Conservation (phyloP, 2,113 vertebrate species). For the Sprattus sprattus region DNA sequence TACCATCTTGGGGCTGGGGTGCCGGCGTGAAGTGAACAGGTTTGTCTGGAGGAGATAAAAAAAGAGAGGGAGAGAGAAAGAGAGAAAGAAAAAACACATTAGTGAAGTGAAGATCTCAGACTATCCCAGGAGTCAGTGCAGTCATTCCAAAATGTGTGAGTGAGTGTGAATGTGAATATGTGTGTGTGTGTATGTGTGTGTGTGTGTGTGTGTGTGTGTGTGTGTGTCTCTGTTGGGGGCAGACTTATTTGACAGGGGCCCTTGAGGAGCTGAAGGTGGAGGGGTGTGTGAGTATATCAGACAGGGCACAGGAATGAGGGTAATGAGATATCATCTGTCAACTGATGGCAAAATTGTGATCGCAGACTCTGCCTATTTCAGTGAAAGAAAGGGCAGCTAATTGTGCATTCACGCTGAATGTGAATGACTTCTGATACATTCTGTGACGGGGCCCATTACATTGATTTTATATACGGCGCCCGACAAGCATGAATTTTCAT, state of each 20-base stretch:
- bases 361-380: neutral
- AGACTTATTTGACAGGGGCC: neutral
- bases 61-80: conserved; percentile 46
- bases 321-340: conserved; percentile 20
- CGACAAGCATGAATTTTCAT: conserved; percentile 5
- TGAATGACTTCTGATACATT: neutral
- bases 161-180: conserved; percentile 6
- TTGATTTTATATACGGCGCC: conserved; percentile 4
- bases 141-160: conserved; percentile 49
- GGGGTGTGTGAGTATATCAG: neutral
- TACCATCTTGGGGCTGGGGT: conserved; percentile 83
- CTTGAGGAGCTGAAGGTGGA: neutral
- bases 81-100: conserved; percentile 57
- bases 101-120: conserved; percentile 56
- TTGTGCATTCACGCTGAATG: neutral
- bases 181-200: conserved; percentile 14
- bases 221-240: neutral
- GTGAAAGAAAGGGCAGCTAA: neutral
- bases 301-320: neutral
- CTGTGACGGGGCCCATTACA: neutral
- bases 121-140: conserved; percentile 49
- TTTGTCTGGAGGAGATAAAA: conserved; percentile 85
- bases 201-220: conserved; percentile 15
- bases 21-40: conserved; percentile 83
- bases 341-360: conserved; percentile 13